Percentiles rank a stretch among this genome's conserved stretches.
These are phyloP conservation scores for Paracentrotus lividus DNA, from an alignment of 53 echinoderm and acorn worm genomes.

Conservation along the genomic window DNA sequence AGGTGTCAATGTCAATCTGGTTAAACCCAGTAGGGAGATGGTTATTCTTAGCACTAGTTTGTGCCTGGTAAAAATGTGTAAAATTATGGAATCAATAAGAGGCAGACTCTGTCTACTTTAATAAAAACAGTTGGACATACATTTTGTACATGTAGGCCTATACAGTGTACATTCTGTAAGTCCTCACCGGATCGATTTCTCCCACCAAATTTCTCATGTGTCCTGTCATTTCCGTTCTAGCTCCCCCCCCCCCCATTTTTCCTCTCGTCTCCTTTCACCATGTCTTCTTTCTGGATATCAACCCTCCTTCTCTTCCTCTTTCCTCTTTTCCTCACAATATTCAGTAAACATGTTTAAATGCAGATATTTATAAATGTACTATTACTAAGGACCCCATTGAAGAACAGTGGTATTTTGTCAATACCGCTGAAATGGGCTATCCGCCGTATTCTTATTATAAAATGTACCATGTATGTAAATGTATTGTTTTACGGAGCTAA, in stretches of 20 bases:
- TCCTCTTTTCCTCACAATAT: neutral
- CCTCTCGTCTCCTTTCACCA: neutral
- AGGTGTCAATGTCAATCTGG: conserved; percentile 49
- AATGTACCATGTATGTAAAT: too few relatives aligned
- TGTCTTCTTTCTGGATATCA: too few relatives aligned
- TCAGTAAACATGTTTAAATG: too few relatives aligned
- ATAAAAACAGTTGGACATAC: neutral
- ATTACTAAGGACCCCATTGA: too few relatives aligned
- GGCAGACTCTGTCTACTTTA: neutral
- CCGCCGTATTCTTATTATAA: too few relatives aligned
- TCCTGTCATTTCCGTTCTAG: neutral
- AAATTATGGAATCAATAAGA: neutral
- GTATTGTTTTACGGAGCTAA: too few relatives aligned
- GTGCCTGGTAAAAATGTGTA: neutral
- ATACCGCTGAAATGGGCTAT: too few relatives aligned
- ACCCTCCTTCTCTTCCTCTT: neutral
- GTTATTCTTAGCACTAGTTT: neutral
- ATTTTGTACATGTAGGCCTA: neutral
- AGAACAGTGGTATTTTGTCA: too few relatives aligned
- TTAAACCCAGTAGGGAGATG: neutral
- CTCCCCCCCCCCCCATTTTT: neutral
- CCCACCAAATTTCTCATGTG: too few relatives aligned
- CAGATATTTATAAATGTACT: too few relatives aligned
- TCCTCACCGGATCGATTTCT: too few relatives aligned
- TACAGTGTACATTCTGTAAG: neutral